Base-by-base conservation (phyloP, 2,888 invertebrate genomes). In the Pinctada fucata region DNA sequence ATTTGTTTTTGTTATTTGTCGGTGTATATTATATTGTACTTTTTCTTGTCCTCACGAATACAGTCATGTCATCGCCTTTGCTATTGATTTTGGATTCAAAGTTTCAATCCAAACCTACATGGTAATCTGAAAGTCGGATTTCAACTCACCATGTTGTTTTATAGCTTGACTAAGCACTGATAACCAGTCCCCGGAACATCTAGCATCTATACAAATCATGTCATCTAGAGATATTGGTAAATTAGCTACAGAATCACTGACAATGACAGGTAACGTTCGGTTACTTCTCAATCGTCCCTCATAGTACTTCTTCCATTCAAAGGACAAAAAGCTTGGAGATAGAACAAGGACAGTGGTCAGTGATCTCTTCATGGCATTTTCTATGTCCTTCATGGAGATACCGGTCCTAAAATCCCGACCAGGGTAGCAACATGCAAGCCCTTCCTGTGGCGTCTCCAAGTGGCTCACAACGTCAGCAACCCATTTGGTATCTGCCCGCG, bases 241-340 rank as follows among this genome's bases (percentile, higher is more conserved):
- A 13, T 51, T 31, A 31, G 31, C 31, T 6, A 58, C 63, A 6
- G 58, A 75, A 45, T 80, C 75, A 45, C 71, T 66, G 48, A 80
- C 50, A 10, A 80, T 51, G 3, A 80, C 58, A 10, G 80, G 76
- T 3, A 80, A 77, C 3, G 66, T 52, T 10, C 68, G 64, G 16
- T 50, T 75, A 49, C 68, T 65, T 50, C 67, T 64, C 50, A 78
- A 50, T 48, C 58, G 74, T 31, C 72, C 75, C 51, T 80, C 78
- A 51, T 78, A 80, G 45, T 78, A 80, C 47, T 50, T 71, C 49
- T 72, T 75, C 80, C 80, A 80, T 51, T 80, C 77, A 31, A 68
- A 66, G 3, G 48, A 45, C 13, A 80, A 49, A 72, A 80, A 80
- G 49, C 67, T 47, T 72, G 75, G 70, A 13, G 80, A 80, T 16